Base-by-base conservation (phyloP, 1,140 invertebrate genomes). In the Apis florea region DNA sequence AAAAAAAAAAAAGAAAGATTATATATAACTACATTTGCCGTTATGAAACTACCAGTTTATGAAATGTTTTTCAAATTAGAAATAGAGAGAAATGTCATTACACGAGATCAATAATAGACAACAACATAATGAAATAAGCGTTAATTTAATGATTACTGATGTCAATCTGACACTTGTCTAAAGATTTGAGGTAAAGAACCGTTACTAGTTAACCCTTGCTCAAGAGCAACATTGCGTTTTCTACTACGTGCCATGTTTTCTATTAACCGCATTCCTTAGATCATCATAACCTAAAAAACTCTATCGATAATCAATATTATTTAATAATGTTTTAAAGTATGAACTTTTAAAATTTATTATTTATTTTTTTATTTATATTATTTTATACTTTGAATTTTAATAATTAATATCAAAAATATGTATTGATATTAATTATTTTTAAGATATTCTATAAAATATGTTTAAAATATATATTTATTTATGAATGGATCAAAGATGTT, bases 41-140 rank as follows among this genome's bases (percentile, higher is more conserved):
- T 86, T 82, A 74, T 68, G 69, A 86, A 81, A 82, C 40, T 26
- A 26, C 4, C 49, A 56, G 21, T 53, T 68, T 71, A 61, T 31
- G 79, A 78, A 76, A 85, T 63, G 26, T 69, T 47, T 53, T 40
- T 49, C 63, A 64, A 85, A 83, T 82, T 59, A 54, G 54, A 76
- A 86, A 51, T 73, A 58, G 24, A 80, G 58, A 69, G 51, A 59
- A 21, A 58, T 11, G 19, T 70, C 54, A 26, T 26, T n/a, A 47
- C 17, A 5, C 11, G 15, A 53, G 40, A 24, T 47, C 53, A 69
- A 54, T 26, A 58, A 67, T 15, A 13, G 58, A 15, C 40, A 77
- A 71, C 58, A 53, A 70, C 54, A 15, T 54, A 81, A 82, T 69
- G 63, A 85, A 56, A 53, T 15, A 5, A 53, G 31, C 21, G 54